phyloP scores from a whole-genome alignment of 2,888 invertebrate genomes.

The Meiosimyza platycephala region DNA sequence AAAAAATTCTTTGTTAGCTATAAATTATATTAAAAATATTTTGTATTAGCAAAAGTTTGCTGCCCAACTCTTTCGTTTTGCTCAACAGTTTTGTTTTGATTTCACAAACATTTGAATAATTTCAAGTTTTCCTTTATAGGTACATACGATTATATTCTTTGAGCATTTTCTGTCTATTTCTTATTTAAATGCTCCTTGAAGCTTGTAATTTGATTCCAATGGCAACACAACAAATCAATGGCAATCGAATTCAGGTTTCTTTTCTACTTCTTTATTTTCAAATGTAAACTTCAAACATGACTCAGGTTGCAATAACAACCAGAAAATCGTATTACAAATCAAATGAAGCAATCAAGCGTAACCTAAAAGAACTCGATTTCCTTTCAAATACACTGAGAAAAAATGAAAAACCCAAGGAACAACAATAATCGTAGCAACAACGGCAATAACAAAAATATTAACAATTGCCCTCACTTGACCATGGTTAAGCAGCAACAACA shows the following conservation, averaged over 20 bases:
- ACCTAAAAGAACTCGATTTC: constrained; percentile 29
- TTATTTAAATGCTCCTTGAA: too few species aligned
- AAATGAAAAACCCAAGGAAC: not conserved
- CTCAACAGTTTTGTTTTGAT: too few species aligned
- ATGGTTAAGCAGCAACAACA: constrained; percentile 38
- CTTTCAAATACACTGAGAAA: constrained; percentile 20
- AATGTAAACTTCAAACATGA: constrained; percentile 25
- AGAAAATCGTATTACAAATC: constrained; percentile 28
- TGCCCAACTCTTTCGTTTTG: too few species aligned
- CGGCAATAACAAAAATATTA: not conserved
- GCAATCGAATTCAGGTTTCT: not conserved
- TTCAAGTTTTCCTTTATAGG: too few species aligned
- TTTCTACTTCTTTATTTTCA: not conserved
- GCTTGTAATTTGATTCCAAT: too few species aligned
- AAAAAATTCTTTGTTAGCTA: too few species aligned
- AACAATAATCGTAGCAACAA: not conserved
- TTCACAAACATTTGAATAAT: too few species aligned
- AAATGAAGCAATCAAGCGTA: constrained; percentile 31
- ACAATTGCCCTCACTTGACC: not conserved
- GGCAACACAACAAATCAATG: too few species aligned
- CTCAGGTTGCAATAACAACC: constrained; percentile 17
- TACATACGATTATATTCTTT: too few species aligned
- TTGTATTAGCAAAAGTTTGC: too few species aligned
- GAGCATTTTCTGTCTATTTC: too few species aligned
- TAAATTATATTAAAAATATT: too few species aligned